Conservation (phyloP, 2,113 vertebrate genomes). For the Cryptotis parvus region DNA sequence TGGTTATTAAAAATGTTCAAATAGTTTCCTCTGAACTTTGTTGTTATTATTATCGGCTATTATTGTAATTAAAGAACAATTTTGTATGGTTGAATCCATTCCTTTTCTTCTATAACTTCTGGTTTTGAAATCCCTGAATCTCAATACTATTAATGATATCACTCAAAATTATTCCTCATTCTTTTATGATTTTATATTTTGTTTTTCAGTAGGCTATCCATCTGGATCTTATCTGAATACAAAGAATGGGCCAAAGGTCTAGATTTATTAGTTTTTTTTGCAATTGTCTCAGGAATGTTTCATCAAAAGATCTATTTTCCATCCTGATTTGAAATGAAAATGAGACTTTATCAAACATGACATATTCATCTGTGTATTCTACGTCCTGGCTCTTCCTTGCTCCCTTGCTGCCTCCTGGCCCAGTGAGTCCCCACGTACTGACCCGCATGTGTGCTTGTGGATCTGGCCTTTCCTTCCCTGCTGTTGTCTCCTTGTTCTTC, state of each 20-base stretch:
- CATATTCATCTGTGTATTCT: neutral
- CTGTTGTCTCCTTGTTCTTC: neutral
- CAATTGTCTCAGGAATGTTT: slow-evolving; percentile 12
- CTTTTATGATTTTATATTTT: slow-evolving; percentile 68
- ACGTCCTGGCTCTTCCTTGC: neutral
- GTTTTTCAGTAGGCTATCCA: slow-evolving; percentile 66
- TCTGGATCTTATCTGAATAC: slow-evolving; percentile 67
- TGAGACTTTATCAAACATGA: neutral
- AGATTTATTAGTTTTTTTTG: slow-evolving; percentile 39
- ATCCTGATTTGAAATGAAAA: neutral
- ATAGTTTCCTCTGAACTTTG: neutral
- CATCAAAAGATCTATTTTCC: neutral
- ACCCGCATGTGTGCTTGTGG: too few species aligned
- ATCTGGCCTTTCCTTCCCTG: neutral
- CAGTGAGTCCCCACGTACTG: too few species aligned
- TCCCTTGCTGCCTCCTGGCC: too few species aligned
- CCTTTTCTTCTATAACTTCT: slow-evolving; percentile 26
- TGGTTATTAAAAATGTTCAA: neutral
- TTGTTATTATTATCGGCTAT: neutral
- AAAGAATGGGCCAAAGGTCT: slow-evolving; percentile 23
- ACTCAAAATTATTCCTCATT: slow-evolving; percentile 47
- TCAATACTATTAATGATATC: slow-evolving; percentile 52
- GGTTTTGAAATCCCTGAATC: slow-evolving; percentile 35
- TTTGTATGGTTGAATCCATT: neutral
- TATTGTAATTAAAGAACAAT: neutral